Conservation (phyloP, 2,113 vertebrate genomes). For the Picathartes gymnocephalus region DNA sequence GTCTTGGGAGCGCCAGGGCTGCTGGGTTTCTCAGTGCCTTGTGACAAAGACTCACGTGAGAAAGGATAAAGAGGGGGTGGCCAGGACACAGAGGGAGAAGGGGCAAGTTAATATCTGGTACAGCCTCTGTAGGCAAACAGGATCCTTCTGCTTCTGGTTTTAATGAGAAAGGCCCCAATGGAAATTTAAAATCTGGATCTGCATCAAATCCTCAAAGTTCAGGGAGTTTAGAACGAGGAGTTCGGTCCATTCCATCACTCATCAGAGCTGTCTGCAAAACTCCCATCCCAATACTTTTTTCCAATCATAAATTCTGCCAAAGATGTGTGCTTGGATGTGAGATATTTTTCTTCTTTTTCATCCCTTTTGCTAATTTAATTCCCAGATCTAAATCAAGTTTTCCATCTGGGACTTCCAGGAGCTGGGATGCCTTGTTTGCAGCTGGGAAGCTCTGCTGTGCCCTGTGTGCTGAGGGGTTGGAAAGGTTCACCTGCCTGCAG, state of each 20-base stretch:
- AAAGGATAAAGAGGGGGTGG: neutral
- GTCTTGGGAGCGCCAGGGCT: neutral
- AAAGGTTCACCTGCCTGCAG: neutral
- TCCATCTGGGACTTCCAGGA: neutral
- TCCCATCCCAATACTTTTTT: neutral
- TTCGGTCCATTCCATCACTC: neutral
- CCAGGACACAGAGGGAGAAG: neutral
- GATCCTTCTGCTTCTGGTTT: neutral
- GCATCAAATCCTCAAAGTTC: neutral
- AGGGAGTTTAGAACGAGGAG: neutral
- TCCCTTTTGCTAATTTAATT: conserved; percentile 17
- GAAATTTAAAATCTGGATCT: conserved; percentile 14
- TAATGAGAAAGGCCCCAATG: neutral
- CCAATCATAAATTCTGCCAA: neutral
- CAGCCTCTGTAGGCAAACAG: neutral
- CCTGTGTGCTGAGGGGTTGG: fast-evolving
- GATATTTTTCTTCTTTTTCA: neutral
- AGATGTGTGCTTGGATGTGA: neutral
- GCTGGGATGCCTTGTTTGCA: neutral
- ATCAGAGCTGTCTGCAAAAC: neutral
- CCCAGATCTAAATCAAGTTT: neutral
- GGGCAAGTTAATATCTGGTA: neutral
- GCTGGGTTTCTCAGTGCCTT: neutral
- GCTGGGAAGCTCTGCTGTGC: neutral
- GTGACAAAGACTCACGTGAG: neutral